Evolutionary conservation across 53 echinoderm and acorn worm genomes (phyloP).

Genomic region (Hippasteria phrygiana): DNA sequence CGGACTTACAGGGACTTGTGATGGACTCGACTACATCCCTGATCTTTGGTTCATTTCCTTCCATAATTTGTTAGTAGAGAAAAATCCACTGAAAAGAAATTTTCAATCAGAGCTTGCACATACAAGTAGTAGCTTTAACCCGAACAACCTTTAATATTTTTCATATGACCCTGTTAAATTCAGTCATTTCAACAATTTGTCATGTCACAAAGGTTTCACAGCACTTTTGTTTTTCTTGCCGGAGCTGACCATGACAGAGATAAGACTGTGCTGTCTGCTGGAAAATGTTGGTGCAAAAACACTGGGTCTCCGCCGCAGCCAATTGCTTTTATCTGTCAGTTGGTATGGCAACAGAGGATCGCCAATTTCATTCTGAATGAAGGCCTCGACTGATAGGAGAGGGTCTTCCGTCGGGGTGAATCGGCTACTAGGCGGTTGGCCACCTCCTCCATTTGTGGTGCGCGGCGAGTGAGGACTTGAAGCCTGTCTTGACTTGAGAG

Average conservation of each 20-base stretch:
- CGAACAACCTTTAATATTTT: too few species aligned
- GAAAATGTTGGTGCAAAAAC: slow-evolving; percentile 88
- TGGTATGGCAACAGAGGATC: slow-evolving; percentile 31
- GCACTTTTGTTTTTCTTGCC: slow-evolving; percentile 35
- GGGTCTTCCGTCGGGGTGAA: slow-evolving; percentile 48
- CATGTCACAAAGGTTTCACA: background rate
- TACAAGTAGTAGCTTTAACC: too few species aligned
- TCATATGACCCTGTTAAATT: too few species aligned
- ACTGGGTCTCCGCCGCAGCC: slow-evolving; percentile 63
- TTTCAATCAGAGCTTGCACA: too few species aligned
- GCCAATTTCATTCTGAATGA: background rate
- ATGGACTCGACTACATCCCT: too few species aligned
- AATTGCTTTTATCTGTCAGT: background rate
- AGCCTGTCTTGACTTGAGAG: background rate
- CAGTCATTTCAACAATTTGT: background rate
- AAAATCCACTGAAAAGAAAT: too few species aligned
- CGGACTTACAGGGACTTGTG: too few species aligned
- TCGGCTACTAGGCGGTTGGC: background rate
- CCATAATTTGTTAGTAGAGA: too few species aligned
- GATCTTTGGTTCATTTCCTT: too few species aligned
- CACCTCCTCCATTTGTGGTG: background rate
- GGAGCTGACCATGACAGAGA: slow-evolving; percentile 67
- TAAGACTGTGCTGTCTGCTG: slow-evolving; percentile 83
- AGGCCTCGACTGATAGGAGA: slow-evolving; percentile 31
- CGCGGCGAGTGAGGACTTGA: background rate